A percentile compares a stretch with the other conserved stretches of the same genome.
These are phyloP conservation scores for Cheilosia impressa DNA, from an alignment of 2,888 invertebrate species.

Conservation along the genomic window DNA sequence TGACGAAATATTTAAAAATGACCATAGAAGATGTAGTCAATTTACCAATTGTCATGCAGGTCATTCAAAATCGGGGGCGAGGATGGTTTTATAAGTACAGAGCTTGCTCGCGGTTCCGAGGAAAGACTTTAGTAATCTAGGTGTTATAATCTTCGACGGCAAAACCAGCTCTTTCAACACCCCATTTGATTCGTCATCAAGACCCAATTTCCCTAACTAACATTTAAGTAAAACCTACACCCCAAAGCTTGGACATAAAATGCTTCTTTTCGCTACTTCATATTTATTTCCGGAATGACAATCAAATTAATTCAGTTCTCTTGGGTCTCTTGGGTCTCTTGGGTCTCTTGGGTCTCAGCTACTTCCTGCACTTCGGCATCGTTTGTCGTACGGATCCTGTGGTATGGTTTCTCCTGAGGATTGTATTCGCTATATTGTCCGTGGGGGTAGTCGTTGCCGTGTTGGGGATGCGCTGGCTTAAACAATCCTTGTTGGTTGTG, in stretches of 20 bases:
- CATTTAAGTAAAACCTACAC: no score
- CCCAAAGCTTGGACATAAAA: not conserved
- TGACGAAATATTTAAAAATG: no score
- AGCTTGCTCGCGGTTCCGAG: no score
- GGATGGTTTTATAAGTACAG: no score
- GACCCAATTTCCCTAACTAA: no score
- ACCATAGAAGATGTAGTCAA: no score
- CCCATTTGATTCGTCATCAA: no score
- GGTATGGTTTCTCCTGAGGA: slow-evolving; percentile 26
- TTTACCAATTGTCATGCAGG: no score
- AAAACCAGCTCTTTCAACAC: no score
- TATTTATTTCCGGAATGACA: slow-evolving; percentile 28
- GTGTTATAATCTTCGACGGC: no score
- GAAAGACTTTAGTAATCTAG: no score
- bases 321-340: not conserved
- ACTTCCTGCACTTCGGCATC: not conserved
- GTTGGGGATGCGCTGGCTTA: slow-evolving; percentile 4
- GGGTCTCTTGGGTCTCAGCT: not conserved
- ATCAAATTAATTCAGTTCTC: not conserved
- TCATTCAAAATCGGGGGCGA: no score
- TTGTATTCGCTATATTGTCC: slow-evolving; percentile 32
- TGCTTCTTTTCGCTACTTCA: not conserved
- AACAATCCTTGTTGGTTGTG: not conserved
- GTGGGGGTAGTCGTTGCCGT: slow-evolving; percentile 7
- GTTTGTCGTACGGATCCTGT: slow-evolving; percentile 25